A percentile compares a stretch with the other conserved stretches of the same genome.
phyloP scores from a whole-genome alignment of 2,888 invertebrate genomes.

The Hylaea fasciaria region DNA sequence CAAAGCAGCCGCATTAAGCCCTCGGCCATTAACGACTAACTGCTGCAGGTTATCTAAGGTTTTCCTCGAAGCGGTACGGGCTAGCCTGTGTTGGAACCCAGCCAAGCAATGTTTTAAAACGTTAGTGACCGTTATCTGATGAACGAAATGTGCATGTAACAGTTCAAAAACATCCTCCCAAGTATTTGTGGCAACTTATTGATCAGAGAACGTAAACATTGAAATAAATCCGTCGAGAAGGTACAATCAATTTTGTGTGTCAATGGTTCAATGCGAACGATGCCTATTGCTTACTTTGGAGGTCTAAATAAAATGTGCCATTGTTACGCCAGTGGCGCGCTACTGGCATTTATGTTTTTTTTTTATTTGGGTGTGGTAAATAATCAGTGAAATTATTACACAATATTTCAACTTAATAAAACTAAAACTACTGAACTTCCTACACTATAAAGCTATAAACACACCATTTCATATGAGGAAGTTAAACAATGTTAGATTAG shows the following conservation, averaged over 20 bases:
- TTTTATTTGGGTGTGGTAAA: neutral
- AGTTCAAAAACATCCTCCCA: conserved; percentile 14
- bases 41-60: conserved; percentile 66
- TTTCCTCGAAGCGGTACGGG: conserved; percentile 59
- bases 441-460: conserved; percentile 33
- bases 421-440: conserved; percentile 32
- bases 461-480: conserved; percentile 19
- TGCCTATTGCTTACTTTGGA: too few species aligned
- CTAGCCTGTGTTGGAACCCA: conserved; percentile 54
- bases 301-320: neutral
- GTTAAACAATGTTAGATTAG: conserved; percentile 30
- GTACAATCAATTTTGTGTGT: neutral
- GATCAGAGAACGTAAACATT: conserved; percentile 13
- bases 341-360: neutral
- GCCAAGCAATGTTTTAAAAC: conserved; percentile 61
- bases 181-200: conserved; percentile 12
- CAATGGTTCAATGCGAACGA: neutral
- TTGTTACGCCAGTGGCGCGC: neutral
- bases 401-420: conserved; percentile 14
- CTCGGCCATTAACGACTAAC: conserved; percentile 63
- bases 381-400: neutral
- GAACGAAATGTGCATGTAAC: conserved; percentile 45
- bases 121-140: conserved; percentile 53
- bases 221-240: neutral
- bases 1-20: conserved; percentile 67